These are phyloP conservation scores for Saxidomus purpurata DNA, from an alignment of 1,140 invertebrate genomes.

Conservation along the genomic window DNA sequence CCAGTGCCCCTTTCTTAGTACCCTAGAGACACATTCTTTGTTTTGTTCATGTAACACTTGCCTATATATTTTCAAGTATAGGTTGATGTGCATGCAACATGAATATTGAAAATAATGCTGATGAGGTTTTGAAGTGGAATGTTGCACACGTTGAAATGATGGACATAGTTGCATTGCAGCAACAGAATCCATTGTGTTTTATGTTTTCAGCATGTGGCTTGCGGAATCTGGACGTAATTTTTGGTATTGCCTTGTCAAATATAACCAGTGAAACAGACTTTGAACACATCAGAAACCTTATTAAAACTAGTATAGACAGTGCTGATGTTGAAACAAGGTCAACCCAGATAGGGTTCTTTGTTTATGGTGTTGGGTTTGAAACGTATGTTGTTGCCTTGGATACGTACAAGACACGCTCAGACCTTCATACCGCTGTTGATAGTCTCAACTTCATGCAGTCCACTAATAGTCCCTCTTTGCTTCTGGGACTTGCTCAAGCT, in stretches of 20 bases:
- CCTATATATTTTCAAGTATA: too few species aligned
- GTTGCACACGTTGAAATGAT: too few species aligned
- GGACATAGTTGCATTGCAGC: too few species aligned
- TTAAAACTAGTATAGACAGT: background rate
- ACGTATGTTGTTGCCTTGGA: background rate
- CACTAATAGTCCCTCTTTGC: background rate
- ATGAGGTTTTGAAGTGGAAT: too few species aligned
- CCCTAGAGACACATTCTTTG: too few species aligned
- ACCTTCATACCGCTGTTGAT: background rate
- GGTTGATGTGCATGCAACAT: too few species aligned
- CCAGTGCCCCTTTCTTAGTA: too few species aligned
- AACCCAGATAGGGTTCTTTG: background rate
- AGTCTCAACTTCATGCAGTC: background rate
- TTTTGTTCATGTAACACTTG: too few species aligned
- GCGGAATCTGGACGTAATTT: background rate
- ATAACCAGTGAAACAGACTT: background rate
- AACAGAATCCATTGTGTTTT: background rate
- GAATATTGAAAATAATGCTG: too few species aligned
- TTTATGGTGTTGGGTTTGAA: background rate
- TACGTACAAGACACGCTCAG: background rate
- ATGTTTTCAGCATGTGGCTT: constrained; percentile 15
- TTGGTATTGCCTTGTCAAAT: background rate
- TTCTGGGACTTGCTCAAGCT: background rate
- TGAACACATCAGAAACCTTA: background rate
- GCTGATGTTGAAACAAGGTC: background rate